These are phyloP conservation scores for Sarotherodon lohbergeri DNA, from an alignment of 2,113 vertebrate genomes.

Conservation along the genomic window DNA sequence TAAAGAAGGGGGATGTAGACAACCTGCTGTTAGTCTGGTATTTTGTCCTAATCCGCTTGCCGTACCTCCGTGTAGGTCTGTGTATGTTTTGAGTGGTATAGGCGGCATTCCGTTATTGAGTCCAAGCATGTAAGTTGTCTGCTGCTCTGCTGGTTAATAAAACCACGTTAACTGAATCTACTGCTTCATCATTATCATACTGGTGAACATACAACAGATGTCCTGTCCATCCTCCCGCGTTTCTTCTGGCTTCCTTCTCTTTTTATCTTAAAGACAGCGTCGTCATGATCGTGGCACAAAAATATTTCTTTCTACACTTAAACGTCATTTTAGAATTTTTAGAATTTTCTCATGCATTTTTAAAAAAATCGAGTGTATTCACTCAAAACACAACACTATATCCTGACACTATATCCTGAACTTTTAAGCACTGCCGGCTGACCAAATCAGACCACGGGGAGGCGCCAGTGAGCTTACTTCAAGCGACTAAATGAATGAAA, in stretches of 20 bases:
- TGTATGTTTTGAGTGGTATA: too few species aligned
- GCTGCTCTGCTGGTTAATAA: too few species aligned
- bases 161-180: too few species aligned
- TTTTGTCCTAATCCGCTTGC: too few species aligned
- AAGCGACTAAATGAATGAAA: not conserved
- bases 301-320: not conserved
- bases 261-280: not conserved
- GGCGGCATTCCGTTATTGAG: too few species aligned
- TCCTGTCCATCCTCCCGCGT: not conserved
- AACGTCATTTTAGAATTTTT: fast-evolving
- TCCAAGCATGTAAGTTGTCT: too few species aligned
- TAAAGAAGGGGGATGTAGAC: too few species aligned
- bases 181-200: too few species aligned
- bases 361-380: not conserved
- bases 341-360: not conserved
- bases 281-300: not conserved
- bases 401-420: not conserved
- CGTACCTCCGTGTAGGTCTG: too few species aligned
- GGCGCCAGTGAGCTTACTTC: conserved; percentile 18
- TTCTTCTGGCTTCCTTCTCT: not conserved
- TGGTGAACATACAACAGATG: too few species aligned
- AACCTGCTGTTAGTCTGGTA: too few species aligned
- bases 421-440: not conserved
- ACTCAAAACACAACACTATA: not conserved
- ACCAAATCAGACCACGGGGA: conserved; percentile 8